Percentiles rank a stretch among this genome's conserved stretches.
These are phyloP conservation scores for Chamaetylas fuelleborni DNA, from an alignment of 2,113 vertebrate genomes.

Conservation along the genomic window DNA sequence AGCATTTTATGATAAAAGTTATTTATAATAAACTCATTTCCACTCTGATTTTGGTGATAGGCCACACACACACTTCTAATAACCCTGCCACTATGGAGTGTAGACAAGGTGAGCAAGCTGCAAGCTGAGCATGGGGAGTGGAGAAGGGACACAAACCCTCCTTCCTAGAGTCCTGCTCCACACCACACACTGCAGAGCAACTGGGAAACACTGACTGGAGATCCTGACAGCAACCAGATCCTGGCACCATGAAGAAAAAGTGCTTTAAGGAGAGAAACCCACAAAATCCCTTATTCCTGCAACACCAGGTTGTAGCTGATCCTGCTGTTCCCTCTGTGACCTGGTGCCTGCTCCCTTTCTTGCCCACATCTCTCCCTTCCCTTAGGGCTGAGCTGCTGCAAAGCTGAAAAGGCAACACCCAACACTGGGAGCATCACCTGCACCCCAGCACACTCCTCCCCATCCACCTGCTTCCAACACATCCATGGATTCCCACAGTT, in stretches of 20 bases:
- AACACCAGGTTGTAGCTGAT: background rate
- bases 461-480: background rate
- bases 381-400: background rate
- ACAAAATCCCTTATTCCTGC: background rate
- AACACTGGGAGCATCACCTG: rapidly evolving
- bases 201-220: rapidly evolving
- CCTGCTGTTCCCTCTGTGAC: background rate
- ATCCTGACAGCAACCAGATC: background rate
- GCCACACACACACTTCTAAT: background rate
- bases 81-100: background rate
- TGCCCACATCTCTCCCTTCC: background rate
- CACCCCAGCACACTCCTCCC: rapidly evolving
- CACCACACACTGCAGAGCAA: background rate
- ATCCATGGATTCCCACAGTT: background rate
- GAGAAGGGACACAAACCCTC: background rate
- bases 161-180: background rate
- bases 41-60: background rate
- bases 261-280: background rate
- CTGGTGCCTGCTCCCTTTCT: background rate
- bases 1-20: background rate
- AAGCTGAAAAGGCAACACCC: background rate
- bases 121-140: background rate
- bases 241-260: rapidly evolving
- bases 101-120: background rate
- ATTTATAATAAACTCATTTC: background rate